phyloP scores from a whole-genome alignment of 30 jellyfish, hydroid and myxozoan genomes.

The Hydra vulgaris region DNA sequence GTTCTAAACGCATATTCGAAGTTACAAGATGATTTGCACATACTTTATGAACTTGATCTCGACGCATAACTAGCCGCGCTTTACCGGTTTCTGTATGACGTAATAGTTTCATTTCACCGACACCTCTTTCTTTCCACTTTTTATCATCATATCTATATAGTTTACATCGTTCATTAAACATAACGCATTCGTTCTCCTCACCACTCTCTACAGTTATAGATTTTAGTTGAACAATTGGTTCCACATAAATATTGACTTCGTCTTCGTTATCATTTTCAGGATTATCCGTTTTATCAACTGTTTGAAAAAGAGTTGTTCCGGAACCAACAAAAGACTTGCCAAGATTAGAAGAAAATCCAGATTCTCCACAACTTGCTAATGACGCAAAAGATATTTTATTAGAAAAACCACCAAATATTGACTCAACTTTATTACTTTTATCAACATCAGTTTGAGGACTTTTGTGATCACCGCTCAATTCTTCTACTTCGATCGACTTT shows the following conservation, averaged over 20 bases:
- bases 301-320: constrained; percentile 37
- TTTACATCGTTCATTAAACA: constrained; percentile 48
- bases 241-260: constrained; percentile 32
- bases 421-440: background rate
- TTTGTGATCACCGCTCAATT: too few relatives aligned
- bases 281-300: background rate
- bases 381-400: constrained; percentile 46
- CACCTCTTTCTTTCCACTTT: constrained; percentile 86
- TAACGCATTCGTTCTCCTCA: constrained; percentile 59
- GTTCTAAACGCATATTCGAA: constrained; percentile 34
- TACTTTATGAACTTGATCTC: constrained; percentile 68
- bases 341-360: constrained; percentile 16
- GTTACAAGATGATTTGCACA: constrained; percentile 71
- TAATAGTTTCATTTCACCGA: constrained; percentile 45
- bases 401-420: constrained; percentile 37
- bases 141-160: constrained; percentile 49
- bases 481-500: background rate
- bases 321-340: constrained; percentile 49
- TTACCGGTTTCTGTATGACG: constrained; percentile 26
- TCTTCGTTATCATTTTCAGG: constrained; percentile 20
- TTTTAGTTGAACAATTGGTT: constrained; percentile 60
- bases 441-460: background rate
- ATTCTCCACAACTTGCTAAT: constrained; percentile 30
- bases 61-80: constrained; percentile 59
- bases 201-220: constrained; percentile 48